Evolutionary conservation across 2,797 vertebrate genomes (phyloP), one percentile per base, ranked within the genome.

Genomic region (Delichon dasypus): DNA sequence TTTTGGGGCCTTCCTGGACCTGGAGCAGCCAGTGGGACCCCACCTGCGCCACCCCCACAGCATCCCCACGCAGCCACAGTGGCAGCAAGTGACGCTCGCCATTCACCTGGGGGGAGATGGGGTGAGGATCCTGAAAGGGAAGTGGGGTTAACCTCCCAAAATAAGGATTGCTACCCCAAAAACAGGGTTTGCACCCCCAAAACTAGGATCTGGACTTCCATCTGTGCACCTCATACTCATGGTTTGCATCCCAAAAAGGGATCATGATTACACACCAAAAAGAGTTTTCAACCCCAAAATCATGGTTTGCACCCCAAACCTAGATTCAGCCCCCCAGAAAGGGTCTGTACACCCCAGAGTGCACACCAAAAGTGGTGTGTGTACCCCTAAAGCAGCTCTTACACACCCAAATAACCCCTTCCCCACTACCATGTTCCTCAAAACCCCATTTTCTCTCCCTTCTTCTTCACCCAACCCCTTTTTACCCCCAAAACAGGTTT

Each of bases 11-110:
- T 2, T 67, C 75, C 11, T 11, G 76, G 0, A 60, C 75, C 83
- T 73, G 89, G 14, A 97, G 89, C 53, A 98, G 16, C 29, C 76
- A 11, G 68, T 97, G 91, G 32, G 68, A 55, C 40, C 97, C 97
- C 84, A 97, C 96, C 29, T 93, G 91, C 1, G 50, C 29, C 2
- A 82, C 71, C 0, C 82, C 91, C 55, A 97, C 36, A 0, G 25
- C n/a, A 3, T n/a, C n/a, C 7, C 25, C 96, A 64, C 0, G 1
- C 29, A 18, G 66, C 94, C 61, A 89, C 70, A 96, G 62, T 1
- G 96, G 97, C 21, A 97, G 92, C 38, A 85, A 30, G 48, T 96
- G 77, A 7, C 4, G 45, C 26, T 89, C 77, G 0, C 77, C 77
- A 1, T 86, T 73, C 23, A 91, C 85, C 94, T 93, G n/a, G 40